A percentile compares a stretch with the other conserved stretches of the same genome.
These are phyloP conservation scores for Pandemis cinnamomeana DNA, from an alignment of 2,888 invertebrate species.

Conservation along the genomic window DNA sequence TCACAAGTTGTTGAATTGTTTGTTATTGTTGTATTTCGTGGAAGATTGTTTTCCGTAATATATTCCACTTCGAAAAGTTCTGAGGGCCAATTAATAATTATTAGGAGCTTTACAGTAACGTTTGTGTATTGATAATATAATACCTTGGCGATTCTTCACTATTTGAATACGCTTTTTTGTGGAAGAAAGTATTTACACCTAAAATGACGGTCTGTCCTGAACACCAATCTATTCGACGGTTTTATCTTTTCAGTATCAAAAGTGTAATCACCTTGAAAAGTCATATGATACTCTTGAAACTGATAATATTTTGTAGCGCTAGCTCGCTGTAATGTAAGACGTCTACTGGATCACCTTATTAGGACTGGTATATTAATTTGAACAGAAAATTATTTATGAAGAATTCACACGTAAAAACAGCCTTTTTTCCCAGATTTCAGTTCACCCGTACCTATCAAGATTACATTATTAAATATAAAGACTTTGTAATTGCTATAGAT, in stretches of 20 bases:
- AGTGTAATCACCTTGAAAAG: conserved; percentile 59
- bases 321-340: background rate
- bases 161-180: conserved; percentile 5
- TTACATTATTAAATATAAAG: too few species aligned
- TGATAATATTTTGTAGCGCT: conserved; percentile 21
- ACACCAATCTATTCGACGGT: conserved; percentile 15
- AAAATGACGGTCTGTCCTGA: background rate
- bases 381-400: background rate
- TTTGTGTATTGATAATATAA: background rate
- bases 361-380: background rate
- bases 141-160: background rate
- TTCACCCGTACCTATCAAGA: too few species aligned
- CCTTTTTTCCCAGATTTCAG: background rate
- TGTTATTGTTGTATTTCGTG: background rate
- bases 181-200: background rate
- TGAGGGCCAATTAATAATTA: background rate
- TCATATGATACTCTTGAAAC: conserved; percentile 54
- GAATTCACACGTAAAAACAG: background rate
- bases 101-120: background rate
- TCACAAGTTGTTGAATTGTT: background rate
- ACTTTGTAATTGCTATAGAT: too few species aligned
- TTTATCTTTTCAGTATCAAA: conserved; percentile 51
- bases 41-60: background rate
- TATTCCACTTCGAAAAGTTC: conserved; percentile 14
- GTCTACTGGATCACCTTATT: background rate